These are phyloP conservation scores for Nomada goodeniana DNA, from an alignment of 2,888 invertebrate genomes.

Conservation along the genomic window DNA sequence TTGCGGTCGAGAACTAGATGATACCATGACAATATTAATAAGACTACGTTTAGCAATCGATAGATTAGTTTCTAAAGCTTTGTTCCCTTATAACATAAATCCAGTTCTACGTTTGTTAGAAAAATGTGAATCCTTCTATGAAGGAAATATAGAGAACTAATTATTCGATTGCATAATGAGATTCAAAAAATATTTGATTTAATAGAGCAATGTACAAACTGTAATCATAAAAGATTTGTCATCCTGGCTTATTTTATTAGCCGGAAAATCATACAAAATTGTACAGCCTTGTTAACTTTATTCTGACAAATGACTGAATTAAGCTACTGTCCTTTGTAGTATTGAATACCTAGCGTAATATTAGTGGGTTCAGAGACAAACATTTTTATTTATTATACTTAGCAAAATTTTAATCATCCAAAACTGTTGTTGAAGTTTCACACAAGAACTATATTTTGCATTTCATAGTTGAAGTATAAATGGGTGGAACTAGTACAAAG, in stretches of 20 bases:
- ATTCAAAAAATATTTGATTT: slow-evolving; percentile 43
- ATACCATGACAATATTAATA: slow-evolving; percentile 93
- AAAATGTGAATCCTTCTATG: slow-evolving; percentile 93
- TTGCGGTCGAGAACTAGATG: slow-evolving; percentile 90
- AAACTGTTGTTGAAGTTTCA: slow-evolving; percentile 37
- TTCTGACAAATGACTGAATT: slow-evolving; percentile 57
- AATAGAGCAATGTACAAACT: slow-evolving; percentile 63
- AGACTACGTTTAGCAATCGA: slow-evolving; percentile 92
- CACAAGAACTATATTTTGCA: slow-evolving; percentile 35
- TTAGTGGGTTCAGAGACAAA: slow-evolving; percentile 38
- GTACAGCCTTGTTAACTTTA: slow-evolving; percentile 60
- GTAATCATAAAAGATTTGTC: slow-evolving; percentile 49
- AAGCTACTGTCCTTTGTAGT: slow-evolving; percentile 39
- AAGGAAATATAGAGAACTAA: slow-evolving; percentile 93
- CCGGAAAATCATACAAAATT: slow-evolving; percentile 57
- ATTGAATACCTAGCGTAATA: slow-evolving; percentile 48
- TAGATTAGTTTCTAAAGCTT: slow-evolving; percentile 91
- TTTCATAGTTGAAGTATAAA: slow-evolving; percentile 58
- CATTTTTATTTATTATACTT: slow-evolving; percentile 67
- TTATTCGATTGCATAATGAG: slow-evolving; percentile 47
- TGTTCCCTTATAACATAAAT: slow-evolving; percentile 96
- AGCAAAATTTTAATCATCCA: slow-evolving; percentile 57
- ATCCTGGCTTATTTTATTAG: slow-evolving; percentile 49
- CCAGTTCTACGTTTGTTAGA: slow-evolving; percentile 93
- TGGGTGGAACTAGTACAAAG: slow-evolving; percentile 67